A percentile compares a stretch with the other conserved stretches of the same genome.
Evolutionary conservation across 2,888 invertebrate genomes (phyloP).

Genomic region (Abscondita cerata): DNA sequence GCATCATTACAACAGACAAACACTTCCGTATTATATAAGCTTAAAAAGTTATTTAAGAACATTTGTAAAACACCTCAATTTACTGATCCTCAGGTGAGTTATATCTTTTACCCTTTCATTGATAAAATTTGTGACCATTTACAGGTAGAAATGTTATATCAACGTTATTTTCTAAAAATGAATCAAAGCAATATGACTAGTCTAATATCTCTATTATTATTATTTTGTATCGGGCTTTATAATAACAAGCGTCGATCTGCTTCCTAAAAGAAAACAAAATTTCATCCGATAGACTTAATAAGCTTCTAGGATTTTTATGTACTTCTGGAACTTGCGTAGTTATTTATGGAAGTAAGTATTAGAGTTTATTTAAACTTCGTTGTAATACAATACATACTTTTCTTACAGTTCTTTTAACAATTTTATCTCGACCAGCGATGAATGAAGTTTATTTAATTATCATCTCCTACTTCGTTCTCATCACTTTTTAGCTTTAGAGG

Average conservation of each 20-base stretch:
- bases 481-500: constrained; percentile 79
- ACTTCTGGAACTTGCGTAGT: constrained; percentile 63
- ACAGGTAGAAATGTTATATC: constrained; percentile 91
- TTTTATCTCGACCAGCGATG: constrained; percentile 84
- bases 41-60: constrained; percentile 42
- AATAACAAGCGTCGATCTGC: constrained; percentile 58
- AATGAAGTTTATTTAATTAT: constrained; percentile 87
- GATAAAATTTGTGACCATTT: too few species aligned
- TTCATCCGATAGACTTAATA: constrained; percentile 46
- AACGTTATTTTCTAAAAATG: constrained; percentile 91
- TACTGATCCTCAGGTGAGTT: constrained; percentile 78
- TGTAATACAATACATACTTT: not conserved
- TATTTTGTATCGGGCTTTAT: constrained; percentile 68
- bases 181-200: constrained; percentile 92
- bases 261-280: constrained; percentile 45
- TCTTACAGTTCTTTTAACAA: constrained; percentile 69
- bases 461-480: constrained; percentile 82
- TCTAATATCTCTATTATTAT: constrained; percentile 75
- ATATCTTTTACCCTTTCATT: too few species aligned
- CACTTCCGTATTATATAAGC: constrained; percentile 14
- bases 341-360: constrained; percentile 62
- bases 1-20: constrained; percentile 43
- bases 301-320: constrained; percentile 56
- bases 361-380: too few species aligned
- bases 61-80: constrained; percentile 81